Evolutionary conservation across 2,113 vertebrate species (phyloP).

Genomic region (Numenius arquata): DNA sequence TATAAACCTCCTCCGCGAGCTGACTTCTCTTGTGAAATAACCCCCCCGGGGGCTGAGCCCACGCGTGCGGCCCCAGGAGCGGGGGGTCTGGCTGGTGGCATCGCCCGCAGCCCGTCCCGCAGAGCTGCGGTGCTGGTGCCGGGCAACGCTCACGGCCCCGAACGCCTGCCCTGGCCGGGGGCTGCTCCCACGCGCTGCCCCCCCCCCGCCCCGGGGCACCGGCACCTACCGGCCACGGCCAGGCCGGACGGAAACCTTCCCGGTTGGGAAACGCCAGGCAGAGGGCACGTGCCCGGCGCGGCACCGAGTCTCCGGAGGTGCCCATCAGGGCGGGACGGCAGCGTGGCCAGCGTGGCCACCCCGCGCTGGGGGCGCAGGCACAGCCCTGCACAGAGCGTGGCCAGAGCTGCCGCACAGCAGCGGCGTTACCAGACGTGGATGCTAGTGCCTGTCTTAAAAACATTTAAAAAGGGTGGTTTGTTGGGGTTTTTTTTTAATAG

Average conservation of each 20-base stretch:
- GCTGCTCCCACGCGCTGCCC: neutral
- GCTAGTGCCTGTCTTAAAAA: neutral
- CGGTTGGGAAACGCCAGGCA: neutral
- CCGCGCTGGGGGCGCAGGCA: no score
- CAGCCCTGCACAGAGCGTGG: neutral
- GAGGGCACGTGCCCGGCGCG: neutral
- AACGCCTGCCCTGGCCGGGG: neutral
- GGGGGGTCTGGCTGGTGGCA: neutral
- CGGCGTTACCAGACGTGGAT: neutral
- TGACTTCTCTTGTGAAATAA: neutral
- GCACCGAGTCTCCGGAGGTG: neutral
- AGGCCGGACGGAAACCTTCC: neutral
- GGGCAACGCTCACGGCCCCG: neutral
- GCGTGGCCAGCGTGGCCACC: neutral
- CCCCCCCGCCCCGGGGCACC: neutral
- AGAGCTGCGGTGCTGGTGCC: neutral
- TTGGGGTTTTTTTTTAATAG: no score
- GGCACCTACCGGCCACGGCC: neutral
- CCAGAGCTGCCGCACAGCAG: accelerated
- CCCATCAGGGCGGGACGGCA: neutral
- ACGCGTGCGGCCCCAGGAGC: neutral
- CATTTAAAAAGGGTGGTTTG: accelerated
- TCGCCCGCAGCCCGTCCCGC: accelerated
- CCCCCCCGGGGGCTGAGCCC: neutral
- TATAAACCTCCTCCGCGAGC: neutral